Conservation (phyloP, 2,113 vertebrate species). For the Myrmecobius fasciatus region DNA sequence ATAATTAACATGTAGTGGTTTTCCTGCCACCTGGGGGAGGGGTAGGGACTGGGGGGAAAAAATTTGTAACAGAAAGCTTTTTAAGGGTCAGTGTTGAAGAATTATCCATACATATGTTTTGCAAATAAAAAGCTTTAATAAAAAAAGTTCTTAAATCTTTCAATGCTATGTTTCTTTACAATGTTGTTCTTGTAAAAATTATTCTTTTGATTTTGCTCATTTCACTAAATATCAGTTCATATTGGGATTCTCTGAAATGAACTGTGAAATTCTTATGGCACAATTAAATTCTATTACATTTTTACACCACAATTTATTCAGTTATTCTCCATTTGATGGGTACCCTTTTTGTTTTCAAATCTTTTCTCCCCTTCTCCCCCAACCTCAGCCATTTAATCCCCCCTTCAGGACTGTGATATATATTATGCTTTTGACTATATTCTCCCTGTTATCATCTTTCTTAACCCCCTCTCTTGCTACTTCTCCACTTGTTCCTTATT, state of each 20-base stretch:
- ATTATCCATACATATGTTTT: too few species aligned
- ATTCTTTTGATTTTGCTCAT: neutral
- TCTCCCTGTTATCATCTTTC: neutral
- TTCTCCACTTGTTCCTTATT: neutral
- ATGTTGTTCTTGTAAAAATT: neutral
- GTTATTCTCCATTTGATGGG: neutral
- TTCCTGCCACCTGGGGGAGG: too few species aligned
- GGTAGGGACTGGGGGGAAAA: too few species aligned
- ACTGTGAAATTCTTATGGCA: neutral
- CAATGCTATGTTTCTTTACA: neutral
- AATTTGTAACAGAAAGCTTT: too few species aligned
- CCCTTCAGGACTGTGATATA: too few species aligned
- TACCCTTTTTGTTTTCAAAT: neutral
- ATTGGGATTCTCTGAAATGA: neutral
- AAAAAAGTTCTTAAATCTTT: neutral
- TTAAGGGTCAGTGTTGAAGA: too few species aligned
- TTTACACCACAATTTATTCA: neutral
- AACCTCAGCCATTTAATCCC: neutral
- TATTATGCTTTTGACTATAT: neutral
- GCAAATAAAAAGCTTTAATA: too few species aligned
- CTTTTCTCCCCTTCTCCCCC: neutral
- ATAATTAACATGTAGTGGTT: too few species aligned
- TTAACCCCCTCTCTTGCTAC: neutral
- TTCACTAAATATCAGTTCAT: neutral
- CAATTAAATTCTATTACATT: neutral